Conservation (phyloP, 1,140 invertebrate genomes). For the Dolichoris vasculosae region DNA sequence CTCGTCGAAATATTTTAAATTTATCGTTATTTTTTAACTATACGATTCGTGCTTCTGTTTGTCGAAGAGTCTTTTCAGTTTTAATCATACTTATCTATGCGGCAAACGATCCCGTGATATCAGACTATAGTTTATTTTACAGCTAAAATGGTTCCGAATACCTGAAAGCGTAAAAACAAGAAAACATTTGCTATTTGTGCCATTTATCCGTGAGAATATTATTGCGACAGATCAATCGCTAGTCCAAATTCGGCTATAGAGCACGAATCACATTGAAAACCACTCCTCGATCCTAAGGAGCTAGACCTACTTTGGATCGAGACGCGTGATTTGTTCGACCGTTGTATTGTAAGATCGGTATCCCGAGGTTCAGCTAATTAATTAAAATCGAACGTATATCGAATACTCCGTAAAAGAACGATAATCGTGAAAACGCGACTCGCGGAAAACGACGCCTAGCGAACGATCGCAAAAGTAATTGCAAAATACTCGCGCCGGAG, state of each 20-base stretch:
- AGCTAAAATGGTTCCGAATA: not conserved
- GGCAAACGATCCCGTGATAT: not conserved
- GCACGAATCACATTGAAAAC: not conserved
- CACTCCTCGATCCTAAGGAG: not conserved
- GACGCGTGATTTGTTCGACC: not conserved
- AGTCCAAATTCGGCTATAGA: not conserved
- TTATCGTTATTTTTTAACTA: not conserved
- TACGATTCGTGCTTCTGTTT: not conserved
- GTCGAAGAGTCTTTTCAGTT: not conserved
- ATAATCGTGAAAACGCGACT: not conserved
- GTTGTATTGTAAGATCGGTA: not conserved
- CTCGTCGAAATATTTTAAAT: not conserved
- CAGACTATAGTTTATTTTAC: not conserved
- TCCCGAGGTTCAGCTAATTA: not conserved
- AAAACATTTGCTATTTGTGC: not conserved
- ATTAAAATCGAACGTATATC: not conserved
- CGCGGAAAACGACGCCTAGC: not conserved
- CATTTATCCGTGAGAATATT: not conserved
- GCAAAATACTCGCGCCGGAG: not conserved
- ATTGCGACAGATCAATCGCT: not conserved
- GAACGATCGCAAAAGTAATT: not conserved
- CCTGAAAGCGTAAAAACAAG: not conserved
- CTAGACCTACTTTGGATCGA: not conserved
- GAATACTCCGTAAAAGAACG: not conserved
- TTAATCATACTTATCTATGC: too few species aligned